These are phyloP conservation scores for Coleophora flavipennella DNA, from an alignment of 2,888 invertebrate species.

Conservation along the genomic window DNA sequence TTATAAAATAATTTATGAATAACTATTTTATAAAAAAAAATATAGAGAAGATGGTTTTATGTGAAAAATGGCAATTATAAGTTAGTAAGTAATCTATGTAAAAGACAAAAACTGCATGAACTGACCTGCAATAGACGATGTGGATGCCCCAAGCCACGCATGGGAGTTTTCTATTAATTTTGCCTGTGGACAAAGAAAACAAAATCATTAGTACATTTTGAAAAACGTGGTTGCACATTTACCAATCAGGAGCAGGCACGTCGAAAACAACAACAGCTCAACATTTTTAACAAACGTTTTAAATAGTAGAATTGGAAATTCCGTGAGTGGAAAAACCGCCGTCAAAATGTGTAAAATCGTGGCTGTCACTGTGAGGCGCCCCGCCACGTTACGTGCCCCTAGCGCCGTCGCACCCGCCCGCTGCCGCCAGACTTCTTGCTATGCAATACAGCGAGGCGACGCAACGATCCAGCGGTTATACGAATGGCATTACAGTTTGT, in stretches of 20 bases:
- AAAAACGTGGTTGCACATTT: conserved; percentile 5
- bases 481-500: too few relatives aligned
- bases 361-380: too few relatives aligned
- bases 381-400: too few relatives aligned
- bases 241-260: conserved; percentile 7
- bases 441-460: too few relatives aligned
- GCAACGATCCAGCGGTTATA: too few relatives aligned
- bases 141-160: conserved; percentile 92
- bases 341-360: conserved; percentile 1
- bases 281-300: conserved; percentile 4
- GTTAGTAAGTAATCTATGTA: background rate
- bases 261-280: conserved; percentile 14
- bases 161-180: conserved; percentile 94
- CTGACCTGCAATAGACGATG: conserved; percentile 93
- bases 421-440: too few relatives aligned
- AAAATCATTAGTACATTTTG: conserved; percentile 5
- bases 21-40: too few relatives aligned
- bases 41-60: too few relatives aligned
- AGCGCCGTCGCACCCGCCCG: too few relatives aligned
- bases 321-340: conserved; percentile 19
- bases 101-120: conserved; percentile 27
- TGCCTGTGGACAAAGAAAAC: conserved; percentile 76
- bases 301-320: conserved; percentile 17
- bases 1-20: too few relatives aligned
- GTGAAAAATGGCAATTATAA: too few relatives aligned